Base-by-base conservation (phyloP, 1,140 invertebrate species). In the Papilio aristodemus region DNA sequence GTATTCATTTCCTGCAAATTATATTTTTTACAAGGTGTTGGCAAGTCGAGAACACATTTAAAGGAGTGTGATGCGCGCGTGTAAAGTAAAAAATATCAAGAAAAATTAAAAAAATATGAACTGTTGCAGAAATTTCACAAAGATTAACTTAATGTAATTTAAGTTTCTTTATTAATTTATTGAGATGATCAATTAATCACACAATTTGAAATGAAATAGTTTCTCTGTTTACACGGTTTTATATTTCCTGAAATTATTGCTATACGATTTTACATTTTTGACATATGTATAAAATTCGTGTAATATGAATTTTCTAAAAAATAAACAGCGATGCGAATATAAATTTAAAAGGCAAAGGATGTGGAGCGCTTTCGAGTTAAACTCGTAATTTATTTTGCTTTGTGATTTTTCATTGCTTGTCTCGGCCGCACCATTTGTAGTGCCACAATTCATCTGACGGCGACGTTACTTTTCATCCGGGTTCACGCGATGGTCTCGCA, bases 341-440 rank as follows among this genome's bases (percentile, higher is more conserved):
- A 71, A 43, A 71, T 59, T 58, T 57, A 59, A 59, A 54, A 36
- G 66, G 68, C 71, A 68, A 70, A 69, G 58, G 67, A 71, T 66
- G 71, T 71, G 60, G 74, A 77, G 70, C 67, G 75, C 77, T 77
- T 76, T 72, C 46, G 73, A 78, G 64, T 75, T 76, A 67, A 74
- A 76, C 72, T 74, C 74, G 72, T 80, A 75, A 84, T 84, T 84
- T 79, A 84, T 78, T 80, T 76, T 69, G 74, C 77, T 80, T 81
- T 79, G 78, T 84, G 75, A 82, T 79, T 80, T 84, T 82, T 82
- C 78, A 79, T 80, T 69, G 77, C 78, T 74, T 78, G 74, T 76
- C 77, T 77, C 71, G 64, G 72, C 71, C 69, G 69, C 62, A 32
- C 70, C 73, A 78, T 83, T 79, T 74, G 74, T 78, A 75, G 46